phyloP scores from a whole-genome alignment of 2,113 vertebrate species.

The Helogale parvula region DNA sequence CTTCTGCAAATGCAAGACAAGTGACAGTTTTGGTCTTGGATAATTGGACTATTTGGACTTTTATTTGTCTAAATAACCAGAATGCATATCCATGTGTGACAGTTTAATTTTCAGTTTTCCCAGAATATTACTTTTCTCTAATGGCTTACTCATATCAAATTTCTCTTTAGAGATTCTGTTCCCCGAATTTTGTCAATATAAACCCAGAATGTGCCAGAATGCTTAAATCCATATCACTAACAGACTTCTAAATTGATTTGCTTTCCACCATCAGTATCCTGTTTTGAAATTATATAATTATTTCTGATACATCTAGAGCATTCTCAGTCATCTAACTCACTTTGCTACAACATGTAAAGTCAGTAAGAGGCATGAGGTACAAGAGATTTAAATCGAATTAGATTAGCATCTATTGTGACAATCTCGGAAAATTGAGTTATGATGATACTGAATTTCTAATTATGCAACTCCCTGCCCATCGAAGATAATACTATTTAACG shows the following conservation, averaged over 20 bases:
- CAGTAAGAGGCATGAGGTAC: background rate
- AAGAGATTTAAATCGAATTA: background rate
- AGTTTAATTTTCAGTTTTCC: background rate
- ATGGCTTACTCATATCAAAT: background rate
- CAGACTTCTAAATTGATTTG: background rate
- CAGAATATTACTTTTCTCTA: background rate
- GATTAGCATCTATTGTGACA: background rate
- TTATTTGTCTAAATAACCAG: conserved; percentile 12
- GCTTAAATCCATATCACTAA: conserved; percentile 26
- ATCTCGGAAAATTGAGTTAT: background rate
- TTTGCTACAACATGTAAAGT: background rate
- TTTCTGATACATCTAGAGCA: background rate
- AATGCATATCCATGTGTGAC: background rate
- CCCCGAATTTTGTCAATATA: background rate
- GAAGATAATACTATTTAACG: background rate
- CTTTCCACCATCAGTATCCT: background rate
- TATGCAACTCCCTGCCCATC: background rate
- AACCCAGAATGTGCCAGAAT: background rate
- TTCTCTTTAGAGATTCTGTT: background rate
- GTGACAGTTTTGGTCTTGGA: background rate
- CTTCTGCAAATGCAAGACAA: background rate
- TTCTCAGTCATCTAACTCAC: background rate
- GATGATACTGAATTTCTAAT: background rate
- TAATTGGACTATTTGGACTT: conserved; percentile 24
- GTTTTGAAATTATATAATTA: background rate